These are phyloP conservation scores for Theretra japonica DNA, from an alignment of 2,888 invertebrate species.

Conservation along the genomic window DNA sequence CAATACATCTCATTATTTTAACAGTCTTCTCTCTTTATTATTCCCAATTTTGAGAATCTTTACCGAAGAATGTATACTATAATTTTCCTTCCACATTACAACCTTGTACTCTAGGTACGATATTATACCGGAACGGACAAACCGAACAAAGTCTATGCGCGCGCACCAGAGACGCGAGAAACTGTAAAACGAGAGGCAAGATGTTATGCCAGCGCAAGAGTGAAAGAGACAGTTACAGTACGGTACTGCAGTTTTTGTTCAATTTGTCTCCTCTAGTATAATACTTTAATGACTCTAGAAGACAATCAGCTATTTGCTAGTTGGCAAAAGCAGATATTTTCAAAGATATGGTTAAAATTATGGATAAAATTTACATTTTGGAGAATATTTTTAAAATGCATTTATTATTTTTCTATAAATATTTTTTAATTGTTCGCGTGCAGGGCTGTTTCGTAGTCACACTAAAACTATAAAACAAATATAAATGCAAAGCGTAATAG, in stretches of 20 bases:
- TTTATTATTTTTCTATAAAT: background rate
- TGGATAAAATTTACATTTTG: slow-evolving; percentile 1
- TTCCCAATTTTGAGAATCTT: slow-evolving; percentile 16
- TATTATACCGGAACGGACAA: too few relatives aligned
- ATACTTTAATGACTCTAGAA: too few relatives aligned
- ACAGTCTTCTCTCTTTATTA: slow-evolving; percentile 25
- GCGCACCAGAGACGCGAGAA: too few relatives aligned
- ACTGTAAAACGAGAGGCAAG: too few relatives aligned
- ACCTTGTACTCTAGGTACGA: background rate
- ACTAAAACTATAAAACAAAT: slow-evolving; percentile 24
- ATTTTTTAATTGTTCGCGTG: background rate
- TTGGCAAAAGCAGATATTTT: background rate
- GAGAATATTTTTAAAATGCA: slow-evolving; percentile 7
- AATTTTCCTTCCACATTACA: background rate
- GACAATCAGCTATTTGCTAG: background rate
- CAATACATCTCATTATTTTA: slow-evolving; percentile 18
- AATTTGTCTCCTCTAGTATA: too few relatives aligned
- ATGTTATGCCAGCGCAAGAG: too few relatives aligned
- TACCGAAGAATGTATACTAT: slow-evolving; percentile 21
- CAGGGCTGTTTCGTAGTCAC: background rate
- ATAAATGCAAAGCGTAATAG: slow-evolving; percentile 28
- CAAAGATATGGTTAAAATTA: background rate
- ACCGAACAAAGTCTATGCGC: too few relatives aligned
- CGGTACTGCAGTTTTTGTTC: too few relatives aligned
- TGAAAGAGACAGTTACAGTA: too few relatives aligned